A percentile compares a stretch with the other conserved stretches of the same genome.
These are phyloP conservation scores for Euproctis similis DNA, from an alignment of 2,888 invertebrate species.

Conservation along the genomic window DNA sequence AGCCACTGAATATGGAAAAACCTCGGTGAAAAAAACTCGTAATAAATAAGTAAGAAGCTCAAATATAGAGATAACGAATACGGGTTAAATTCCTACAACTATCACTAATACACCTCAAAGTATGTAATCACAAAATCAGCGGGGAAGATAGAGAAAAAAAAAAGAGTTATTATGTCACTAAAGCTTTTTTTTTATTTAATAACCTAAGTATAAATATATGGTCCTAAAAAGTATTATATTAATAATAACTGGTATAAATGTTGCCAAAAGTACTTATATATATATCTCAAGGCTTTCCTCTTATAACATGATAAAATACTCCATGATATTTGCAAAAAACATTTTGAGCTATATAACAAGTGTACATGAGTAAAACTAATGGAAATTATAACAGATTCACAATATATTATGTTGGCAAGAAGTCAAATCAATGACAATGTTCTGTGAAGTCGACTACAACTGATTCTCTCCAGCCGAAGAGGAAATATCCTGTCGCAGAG, in stretches of 20 bases:
- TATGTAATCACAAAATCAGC: too few species aligned
- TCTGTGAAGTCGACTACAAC: constrained; percentile 95
- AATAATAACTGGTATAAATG: constrained; percentile 66
- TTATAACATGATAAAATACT: constrained; percentile 59
- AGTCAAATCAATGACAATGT: constrained; percentile 93
- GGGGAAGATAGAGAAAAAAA: not conserved
- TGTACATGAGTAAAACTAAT: constrained; percentile 33
- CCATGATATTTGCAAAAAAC: constrained; percentile 47
- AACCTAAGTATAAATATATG: constrained; percentile 43
- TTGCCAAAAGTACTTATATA: constrained; percentile 46
- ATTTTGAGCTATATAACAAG: constrained; percentile 48
- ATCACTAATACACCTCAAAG: too few species aligned
- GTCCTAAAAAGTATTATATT: constrained; percentile 47
- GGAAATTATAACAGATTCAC: constrained; percentile 20
- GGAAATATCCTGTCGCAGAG: constrained; percentile 93
- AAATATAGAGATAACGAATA: too few species aligned
- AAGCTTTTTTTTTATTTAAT: constrained; percentile 48
- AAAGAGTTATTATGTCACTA: constrained; percentile 17
- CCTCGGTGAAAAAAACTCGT: too few species aligned
- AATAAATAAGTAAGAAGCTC: too few species aligned
- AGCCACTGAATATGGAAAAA: too few species aligned
- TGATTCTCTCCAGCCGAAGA: constrained; percentile 97
- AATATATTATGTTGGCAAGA: constrained; percentile 11
- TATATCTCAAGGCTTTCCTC: constrained; percentile 44
- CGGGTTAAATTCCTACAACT: too few species aligned